Evolutionary conservation across 2,113 vertebrate species (phyloP).

Genomic region (Laticauda laticaudata): DNA sequence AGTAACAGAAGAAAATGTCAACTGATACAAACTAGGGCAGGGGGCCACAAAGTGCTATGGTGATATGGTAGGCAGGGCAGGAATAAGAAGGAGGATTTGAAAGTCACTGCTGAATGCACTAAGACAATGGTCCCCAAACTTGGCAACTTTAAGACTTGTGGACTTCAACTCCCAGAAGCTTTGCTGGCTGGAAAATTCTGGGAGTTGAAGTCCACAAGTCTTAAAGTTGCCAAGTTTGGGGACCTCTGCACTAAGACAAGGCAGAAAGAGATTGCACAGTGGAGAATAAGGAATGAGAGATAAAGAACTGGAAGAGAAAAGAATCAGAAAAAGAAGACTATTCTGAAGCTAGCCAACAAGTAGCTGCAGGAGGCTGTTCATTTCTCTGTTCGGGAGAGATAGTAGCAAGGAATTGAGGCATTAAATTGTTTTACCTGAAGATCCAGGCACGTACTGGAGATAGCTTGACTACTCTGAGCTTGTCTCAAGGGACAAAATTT

Average conservation of each 20-base stretch:
- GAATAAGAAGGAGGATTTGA: not conserved
- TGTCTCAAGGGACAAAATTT: not conserved
- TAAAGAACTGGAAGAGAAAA: not conserved
- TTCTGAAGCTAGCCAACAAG: not conserved
- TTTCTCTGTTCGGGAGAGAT: not conserved
- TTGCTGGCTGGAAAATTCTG: too few relatives aligned
- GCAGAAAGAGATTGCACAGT: not conserved
- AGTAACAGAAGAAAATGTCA: not conserved
- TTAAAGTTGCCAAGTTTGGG: too few relatives aligned
- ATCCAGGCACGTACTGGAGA: not conserved
- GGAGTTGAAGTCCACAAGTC: too few relatives aligned
- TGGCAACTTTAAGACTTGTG: too few relatives aligned
- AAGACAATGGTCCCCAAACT: not conserved
- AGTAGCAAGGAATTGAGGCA: not conserved
- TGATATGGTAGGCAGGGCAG: not conserved
- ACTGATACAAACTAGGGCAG: not conserved
- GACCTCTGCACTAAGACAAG: not conserved
- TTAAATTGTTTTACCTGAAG: not conserved
- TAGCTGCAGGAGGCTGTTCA: too few relatives aligned
- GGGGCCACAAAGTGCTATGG: not conserved
- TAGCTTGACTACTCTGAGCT: not conserved
- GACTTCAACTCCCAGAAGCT: too few relatives aligned
- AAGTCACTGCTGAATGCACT: not conserved
- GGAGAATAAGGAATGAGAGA: not conserved
- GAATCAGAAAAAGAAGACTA: not conserved